Percentiles rank a stretch among this genome's conserved stretches.
Evolutionary conservation across 1,140 invertebrate genomes (phyloP).

Genomic region (Diachasmimorpha longicaudata): DNA sequence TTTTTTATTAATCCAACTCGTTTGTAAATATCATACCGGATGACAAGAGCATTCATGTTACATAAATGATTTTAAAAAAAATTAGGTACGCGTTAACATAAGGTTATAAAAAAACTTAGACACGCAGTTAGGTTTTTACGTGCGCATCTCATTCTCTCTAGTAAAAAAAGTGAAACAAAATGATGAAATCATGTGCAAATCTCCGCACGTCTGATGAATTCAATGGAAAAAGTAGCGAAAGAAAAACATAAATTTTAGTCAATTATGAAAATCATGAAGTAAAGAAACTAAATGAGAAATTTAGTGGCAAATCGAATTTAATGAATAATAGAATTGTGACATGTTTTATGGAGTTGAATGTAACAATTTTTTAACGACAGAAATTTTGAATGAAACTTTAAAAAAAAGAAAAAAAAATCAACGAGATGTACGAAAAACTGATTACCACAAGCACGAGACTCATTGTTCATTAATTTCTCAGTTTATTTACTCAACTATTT

Average conservation of each 20-base stretch:
- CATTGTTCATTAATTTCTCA: not conserved
- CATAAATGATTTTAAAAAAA: conserved; percentile 27
- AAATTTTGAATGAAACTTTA: conserved; percentile 23
- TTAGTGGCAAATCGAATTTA: not conserved
- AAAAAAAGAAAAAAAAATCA: not conserved
- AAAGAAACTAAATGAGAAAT: not conserved
- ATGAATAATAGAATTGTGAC: not conserved
- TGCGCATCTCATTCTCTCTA: not conserved
- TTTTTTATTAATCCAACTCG: not conserved
- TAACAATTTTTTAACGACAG: conserved; percentile 9
- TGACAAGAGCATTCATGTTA: not conserved
- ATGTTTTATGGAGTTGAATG: not conserved
- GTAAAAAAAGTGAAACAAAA: not conserved
- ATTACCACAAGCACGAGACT: not conserved
- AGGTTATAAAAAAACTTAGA: conserved; percentile 17
- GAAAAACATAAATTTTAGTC: conserved; percentile 49
- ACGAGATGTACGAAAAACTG: not conserved
- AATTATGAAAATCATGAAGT: conserved; percentile 42
- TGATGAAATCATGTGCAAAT: not conserved
- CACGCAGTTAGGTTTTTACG: not conserved
- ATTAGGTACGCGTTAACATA: conserved; percentile 32
- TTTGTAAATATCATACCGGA: not conserved
- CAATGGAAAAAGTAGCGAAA: conserved; percentile 15
- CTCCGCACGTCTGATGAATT: conserved; percentile 35
- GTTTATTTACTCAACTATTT: not conserved